Conservation (phyloP, 2,888 invertebrate genomes). For the Phymatocera aterrima region DNA sequence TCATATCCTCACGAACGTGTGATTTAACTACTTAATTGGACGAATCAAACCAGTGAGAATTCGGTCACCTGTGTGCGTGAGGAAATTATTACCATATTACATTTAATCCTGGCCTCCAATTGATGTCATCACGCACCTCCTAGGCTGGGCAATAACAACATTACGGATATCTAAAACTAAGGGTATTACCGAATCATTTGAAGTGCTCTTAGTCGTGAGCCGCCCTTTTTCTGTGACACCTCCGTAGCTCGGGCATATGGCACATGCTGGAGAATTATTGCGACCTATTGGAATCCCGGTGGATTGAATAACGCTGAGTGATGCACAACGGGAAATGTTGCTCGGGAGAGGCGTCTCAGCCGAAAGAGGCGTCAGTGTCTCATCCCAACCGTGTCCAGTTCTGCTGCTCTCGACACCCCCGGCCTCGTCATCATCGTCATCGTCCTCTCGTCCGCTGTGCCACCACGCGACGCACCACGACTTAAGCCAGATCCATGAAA, state of each 20-base stretch:
- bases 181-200: conserved; percentile 70
- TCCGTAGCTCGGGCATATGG: conserved; percentile 72
- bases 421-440: conserved; percentile 87
- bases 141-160: not conserved
- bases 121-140: too few relatives aligned
- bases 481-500: conserved; percentile 78
- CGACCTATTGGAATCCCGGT: conserved; percentile 51
- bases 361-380: conserved; percentile 82
- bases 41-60: too few relatives aligned
- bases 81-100: too few relatives aligned
- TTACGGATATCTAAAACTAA: not conserved
- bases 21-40: too few relatives aligned
- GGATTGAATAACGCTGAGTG: conserved; percentile 85
- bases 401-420: conserved; percentile 79
- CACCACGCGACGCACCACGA: conserved; percentile 94
- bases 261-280: conserved; percentile 65
- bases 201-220: conserved; percentile 65
- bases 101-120: too few relatives aligned
- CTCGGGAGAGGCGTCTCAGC: conserved; percentile 92
- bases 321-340: conserved; percentile 90
- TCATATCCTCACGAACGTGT: too few relatives aligned
- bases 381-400: conserved; percentile 81
- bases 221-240: conserved; percentile 72
- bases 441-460: conserved; percentile 91
- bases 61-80: too few relatives aligned